These are phyloP conservation scores for Penelope pileata DNA, from an alignment of 2,113 vertebrate genomes.

Conservation along the genomic window DNA sequence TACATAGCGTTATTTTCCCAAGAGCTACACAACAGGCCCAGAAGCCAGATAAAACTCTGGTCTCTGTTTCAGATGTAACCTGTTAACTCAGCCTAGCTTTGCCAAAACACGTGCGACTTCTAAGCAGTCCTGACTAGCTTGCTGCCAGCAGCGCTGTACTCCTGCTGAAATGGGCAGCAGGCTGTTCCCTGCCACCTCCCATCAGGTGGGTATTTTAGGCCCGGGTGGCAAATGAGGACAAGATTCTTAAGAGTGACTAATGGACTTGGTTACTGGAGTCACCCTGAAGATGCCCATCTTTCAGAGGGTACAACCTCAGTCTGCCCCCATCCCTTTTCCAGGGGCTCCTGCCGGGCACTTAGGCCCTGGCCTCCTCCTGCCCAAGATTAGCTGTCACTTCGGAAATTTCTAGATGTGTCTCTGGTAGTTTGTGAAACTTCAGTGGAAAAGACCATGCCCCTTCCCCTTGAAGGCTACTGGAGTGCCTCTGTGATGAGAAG, in stretches of 20 bases:
- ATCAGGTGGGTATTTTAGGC: neutral
- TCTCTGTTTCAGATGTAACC: neutral
- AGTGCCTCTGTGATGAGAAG: neutral
- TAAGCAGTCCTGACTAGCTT: rapidly evolving
- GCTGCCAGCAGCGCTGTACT: rapidly evolving
- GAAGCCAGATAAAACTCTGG: neutral
- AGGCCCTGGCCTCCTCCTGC: rapidly evolving
- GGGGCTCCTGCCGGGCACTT: neutral
- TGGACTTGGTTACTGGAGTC: neutral
- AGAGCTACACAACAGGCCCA: neutral
- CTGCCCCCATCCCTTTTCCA: neutral
- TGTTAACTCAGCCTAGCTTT: neutral
- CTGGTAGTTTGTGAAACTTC: neutral
- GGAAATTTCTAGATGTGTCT: neutral
- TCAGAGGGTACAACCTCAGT: rapidly evolving
- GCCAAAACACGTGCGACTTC: neutral
- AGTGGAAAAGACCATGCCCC: neutral
- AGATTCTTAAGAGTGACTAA: neutral
- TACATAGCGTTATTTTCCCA: neutral
- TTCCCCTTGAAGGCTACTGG: neutral
- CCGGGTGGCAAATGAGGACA: neutral
- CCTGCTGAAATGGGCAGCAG: neutral
- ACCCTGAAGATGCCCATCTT: neutral
- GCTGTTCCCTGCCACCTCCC: neutral
- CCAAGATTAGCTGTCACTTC: neutral